These are phyloP conservation scores for Chloroceryle inda DNA, from an alignment of 2,797 vertebrate species.

Conservation along the genomic window DNA sequence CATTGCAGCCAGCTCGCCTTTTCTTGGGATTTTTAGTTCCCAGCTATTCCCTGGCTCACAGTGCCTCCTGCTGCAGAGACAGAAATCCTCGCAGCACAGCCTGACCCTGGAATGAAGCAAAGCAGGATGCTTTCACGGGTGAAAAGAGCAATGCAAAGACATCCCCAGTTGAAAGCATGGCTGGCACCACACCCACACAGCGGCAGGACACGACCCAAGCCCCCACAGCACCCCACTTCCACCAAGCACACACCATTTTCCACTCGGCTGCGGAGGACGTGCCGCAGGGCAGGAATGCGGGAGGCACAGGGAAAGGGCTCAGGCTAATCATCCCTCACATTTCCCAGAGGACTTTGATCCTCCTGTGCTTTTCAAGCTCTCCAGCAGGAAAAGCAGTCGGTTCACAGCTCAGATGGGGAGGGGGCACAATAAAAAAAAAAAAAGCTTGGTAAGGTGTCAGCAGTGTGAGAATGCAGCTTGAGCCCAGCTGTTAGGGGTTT, in stretches of 20 bases:
- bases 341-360: constrained; percentile 60
- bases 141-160: background rate
- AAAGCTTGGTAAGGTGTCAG: background rate
- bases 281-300: background rate
- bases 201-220: background rate
- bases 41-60: constrained; percentile 38
- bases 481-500: background rate
- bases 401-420: background rate
- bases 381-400: background rate
- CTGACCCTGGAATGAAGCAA: background rate
- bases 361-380: background rate
- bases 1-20: background rate
- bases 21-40: background rate
- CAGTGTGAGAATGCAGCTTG: background rate
- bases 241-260: rapidly evolving
- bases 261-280: background rate
- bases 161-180: background rate
- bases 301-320: background rate
- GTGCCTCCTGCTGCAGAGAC: constrained; percentile 65
- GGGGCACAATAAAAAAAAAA: background rate
- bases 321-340: background rate
- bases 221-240: background rate
- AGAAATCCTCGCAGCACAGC: background rate
- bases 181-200: background rate
- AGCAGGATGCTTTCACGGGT: background rate